Conservation (phyloP, 2,888 invertebrate genomes). For the Salticus scenicus region DNA sequence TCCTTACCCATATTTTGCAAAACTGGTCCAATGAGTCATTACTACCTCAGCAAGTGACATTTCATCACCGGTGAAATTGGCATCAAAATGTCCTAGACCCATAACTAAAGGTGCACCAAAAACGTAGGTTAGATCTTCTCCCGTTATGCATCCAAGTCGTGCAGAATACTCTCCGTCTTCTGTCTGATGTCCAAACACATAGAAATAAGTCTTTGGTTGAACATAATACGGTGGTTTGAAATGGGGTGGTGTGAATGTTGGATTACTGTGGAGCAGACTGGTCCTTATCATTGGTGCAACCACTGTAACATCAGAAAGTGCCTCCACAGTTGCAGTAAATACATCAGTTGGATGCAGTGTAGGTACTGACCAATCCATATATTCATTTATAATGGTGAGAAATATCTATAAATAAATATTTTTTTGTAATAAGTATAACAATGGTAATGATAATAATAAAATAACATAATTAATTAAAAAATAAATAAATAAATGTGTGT, state of each 20-base stretch:
- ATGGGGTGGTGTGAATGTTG: constrained; percentile 87
- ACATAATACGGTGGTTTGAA: constrained; percentile 80
- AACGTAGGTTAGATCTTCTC: constrained; percentile 91
- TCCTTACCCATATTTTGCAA: constrained; percentile 93
- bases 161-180: constrained; percentile 78
- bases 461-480: too few species aligned
- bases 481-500: too few species aligned
- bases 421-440: too few species aligned
- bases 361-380: constrained; percentile 95
- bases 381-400: constrained; percentile 92
- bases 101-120: constrained; percentile 92
- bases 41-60: constrained; percentile 89
- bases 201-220: constrained; percentile 83
- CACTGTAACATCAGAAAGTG: constrained; percentile 92
- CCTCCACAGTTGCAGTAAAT: constrained; percentile 84
- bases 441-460: too few species aligned
- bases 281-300: constrained; percentile 92
- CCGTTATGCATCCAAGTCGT: constrained; percentile 91
- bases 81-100: constrained; percentile 87
- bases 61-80: constrained; percentile 91
- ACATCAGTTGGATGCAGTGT: constrained; percentile 76
- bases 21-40: constrained; percentile 89
- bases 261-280: constrained; percentile 87
- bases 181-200: constrained; percentile 93
- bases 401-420: constrained; percentile 70